Conservation (phyloP, 64 coral and sea anemone species). For the Actinia equina region DNA sequence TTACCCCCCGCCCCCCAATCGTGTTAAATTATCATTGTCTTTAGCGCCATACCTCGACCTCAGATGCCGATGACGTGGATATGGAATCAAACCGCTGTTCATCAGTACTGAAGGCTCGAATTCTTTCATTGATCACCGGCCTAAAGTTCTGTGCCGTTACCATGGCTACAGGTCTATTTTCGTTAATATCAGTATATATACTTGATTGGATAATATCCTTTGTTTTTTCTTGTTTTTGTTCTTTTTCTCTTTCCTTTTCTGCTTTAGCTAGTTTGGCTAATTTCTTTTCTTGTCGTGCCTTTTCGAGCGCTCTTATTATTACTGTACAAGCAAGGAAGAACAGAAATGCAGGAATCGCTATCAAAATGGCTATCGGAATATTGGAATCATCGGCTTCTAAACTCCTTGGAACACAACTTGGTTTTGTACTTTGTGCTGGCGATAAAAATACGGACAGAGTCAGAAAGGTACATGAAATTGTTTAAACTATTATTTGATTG, state of each 20-base stretch:
- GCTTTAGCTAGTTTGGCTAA: background rate
- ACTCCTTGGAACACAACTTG: background rate
- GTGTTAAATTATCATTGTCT: too few relatives aligned
- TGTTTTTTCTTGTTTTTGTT: background rate
- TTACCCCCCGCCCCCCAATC: too few relatives aligned
- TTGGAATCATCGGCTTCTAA: background rate
- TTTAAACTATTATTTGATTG: too few relatives aligned
- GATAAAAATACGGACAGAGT: background rate
- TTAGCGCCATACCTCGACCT: background rate
- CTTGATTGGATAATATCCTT: background rate
- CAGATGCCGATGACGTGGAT: background rate
- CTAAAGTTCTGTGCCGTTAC: background rate
- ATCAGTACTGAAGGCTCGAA: background rate
- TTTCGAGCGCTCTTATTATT: slow-evolving; percentile 27
- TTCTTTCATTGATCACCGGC: background rate
- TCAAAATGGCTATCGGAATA: slow-evolving; percentile 32
- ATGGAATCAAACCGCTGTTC: background rate
- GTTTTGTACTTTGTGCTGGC: background rate
- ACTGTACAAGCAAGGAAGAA: slow-evolving; percentile 21
- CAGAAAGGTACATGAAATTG: too few relatives aligned
- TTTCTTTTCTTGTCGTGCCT: background rate
- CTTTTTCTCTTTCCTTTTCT: background rate
- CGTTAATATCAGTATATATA: background rate
- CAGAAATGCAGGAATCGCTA: slow-evolving; percentile 24
- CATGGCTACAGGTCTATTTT: background rate